Base-by-base conservation (phyloP, 2,888 invertebrate genomes). In the Diachrysia chrysitis region DNA sequence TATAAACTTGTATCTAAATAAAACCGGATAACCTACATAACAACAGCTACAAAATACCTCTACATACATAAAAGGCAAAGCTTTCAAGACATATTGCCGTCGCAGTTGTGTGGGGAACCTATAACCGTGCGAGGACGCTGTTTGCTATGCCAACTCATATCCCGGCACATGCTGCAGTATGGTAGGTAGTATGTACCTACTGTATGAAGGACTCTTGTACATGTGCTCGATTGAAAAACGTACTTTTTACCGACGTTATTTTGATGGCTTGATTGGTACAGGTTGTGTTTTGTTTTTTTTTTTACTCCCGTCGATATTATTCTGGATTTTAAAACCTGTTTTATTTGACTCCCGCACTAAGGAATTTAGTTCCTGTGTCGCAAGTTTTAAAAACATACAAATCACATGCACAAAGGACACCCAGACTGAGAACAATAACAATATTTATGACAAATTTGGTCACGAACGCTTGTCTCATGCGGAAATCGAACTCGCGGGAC, bases 81-180 rank as follows among this genome's bases (percentile, higher is more conserved):
- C 58, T 62, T 35, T 25, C 12, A 51, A 60, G 48, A 46, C 35
- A 46, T 57, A 60, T 54, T n/a, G 29, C 60, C 56, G 63, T 63
- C 69, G 35, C 6, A 35, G 2, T 19, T 17, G 48, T 75, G 77
- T 21, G 23, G 55, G 17, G 2, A 17, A 23, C 73, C 75, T 75
- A 66, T 17, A 59, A 63, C 35, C 58, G 70, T 71, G 60, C 64
- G 70, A 63, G 63, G 65, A 59, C 70, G 61, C 64, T 81, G 71
- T 83, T 83, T 83, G 75, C 82, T 65, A 51, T 76, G 73, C 73
- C 73, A 70, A 73, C 82, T 83, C 78, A 81, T 82, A 82, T 81
- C 61, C 73, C 54, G 32, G 62, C 37, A 42, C 32, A 32, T 46
- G 5, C n/a, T 32, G 32, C 10, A 29, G 21, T 66, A 69, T 60